Percentiles rank a stretch among this genome's conserved stretches.
phyloP scores from a whole-genome alignment of 2,113 vertebrate genomes.

The Galemys pyrenaicus region DNA sequence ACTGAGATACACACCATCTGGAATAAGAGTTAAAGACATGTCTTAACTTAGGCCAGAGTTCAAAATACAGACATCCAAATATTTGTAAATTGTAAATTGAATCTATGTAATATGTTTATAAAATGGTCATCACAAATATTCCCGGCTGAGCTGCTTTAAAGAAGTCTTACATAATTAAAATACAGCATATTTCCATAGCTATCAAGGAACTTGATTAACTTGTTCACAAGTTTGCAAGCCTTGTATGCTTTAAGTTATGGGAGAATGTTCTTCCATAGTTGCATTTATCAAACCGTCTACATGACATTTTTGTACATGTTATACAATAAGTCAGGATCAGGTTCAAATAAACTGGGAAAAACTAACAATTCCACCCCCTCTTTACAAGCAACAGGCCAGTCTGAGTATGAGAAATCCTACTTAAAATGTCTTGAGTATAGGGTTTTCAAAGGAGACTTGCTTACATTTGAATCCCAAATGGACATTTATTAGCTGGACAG shows the following conservation, averaged over 20 bases:
- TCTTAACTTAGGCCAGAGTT: constrained; percentile 50
- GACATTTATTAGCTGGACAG: not conserved
- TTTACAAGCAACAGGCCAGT: not conserved
- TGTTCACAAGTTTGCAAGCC: not conserved
- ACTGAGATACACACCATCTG: constrained; percentile 54
- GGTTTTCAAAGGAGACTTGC: not conserved
- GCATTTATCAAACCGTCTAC: not conserved
- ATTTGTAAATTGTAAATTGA: constrained; percentile 49
- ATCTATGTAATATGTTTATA: constrained; percentile 40
- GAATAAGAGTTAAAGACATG: constrained; percentile 42
- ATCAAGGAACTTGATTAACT: not conserved
- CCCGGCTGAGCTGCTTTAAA: not conserved
- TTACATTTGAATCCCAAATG: not conserved
- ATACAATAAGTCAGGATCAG: not conserved
- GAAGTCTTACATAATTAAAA: not conserved
- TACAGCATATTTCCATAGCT: not conserved
- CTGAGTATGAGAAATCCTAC: not conserved
- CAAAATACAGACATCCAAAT: constrained; percentile 62
- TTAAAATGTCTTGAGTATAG: not conserved
- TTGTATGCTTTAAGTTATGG: not conserved
- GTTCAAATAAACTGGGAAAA: constrained; percentile 37
- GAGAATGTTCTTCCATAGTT: not conserved
- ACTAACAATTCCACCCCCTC: not conserved
- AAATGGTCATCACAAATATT: not conserved
- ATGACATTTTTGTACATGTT: not conserved